Evolutionary conservation across 1,140 invertebrate species (phyloP).

Genomic region (Conopomorpha cramerella): DNA sequence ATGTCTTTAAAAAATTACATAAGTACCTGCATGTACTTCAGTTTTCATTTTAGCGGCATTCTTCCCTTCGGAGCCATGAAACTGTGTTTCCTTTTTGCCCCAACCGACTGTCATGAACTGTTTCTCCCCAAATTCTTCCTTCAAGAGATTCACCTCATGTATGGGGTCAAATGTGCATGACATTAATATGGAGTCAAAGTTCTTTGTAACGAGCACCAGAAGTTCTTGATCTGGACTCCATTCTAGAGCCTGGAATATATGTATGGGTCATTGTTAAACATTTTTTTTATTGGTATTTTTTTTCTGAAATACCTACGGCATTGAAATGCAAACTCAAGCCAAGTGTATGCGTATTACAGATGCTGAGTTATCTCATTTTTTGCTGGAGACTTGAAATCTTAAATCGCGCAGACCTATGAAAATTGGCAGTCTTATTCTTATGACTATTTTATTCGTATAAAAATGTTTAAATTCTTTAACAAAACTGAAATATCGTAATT

Average conservation of each 20-base stretch:
- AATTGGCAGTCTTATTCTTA: no score
- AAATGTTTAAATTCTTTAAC: no score
- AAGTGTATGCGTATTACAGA: no score
- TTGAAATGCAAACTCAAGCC: no score
- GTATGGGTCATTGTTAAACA: no score
- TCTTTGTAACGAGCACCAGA: conserved; percentile 57
- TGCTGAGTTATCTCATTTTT: no score
- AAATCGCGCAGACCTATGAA: no score
- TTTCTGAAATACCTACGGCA: no score
- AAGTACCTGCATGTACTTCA: conserved; percentile 26
- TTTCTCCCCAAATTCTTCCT: conserved; percentile 70
- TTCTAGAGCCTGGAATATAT: conserved; percentile 49
- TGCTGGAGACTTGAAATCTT: no score
- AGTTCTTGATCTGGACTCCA: conserved; percentile 65
- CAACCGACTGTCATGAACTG: conserved; percentile 88
- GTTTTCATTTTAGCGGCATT: conserved; percentile 66
- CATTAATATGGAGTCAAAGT: conserved; percentile 51
- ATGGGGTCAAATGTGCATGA: conserved; percentile 58
- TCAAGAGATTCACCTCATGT: conserved; percentile 60
- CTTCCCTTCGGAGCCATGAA: conserved; percentile 90
- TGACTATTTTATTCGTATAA: no score
- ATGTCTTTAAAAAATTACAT: no score
- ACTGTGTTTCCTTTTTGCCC: conserved; percentile 95
- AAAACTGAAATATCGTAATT: no score
- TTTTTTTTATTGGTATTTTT: neutral